Evolutionary conservation across 2,113 vertebrate species (phyloP).

Genomic region (Pandion haliaetus): DNA sequence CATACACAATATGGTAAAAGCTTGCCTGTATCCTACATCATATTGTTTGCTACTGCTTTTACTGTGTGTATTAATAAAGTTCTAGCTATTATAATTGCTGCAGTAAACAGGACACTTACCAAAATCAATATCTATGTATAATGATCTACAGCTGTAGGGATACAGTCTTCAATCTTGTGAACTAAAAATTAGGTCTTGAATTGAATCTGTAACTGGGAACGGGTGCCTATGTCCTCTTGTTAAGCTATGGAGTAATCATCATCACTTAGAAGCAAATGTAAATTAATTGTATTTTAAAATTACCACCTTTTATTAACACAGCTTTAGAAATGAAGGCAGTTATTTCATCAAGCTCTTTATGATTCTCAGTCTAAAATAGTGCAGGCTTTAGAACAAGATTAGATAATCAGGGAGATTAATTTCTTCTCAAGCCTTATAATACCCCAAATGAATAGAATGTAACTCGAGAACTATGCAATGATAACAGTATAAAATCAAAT

Average conservation of each 20-base stretch:
- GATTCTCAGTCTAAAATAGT: not conserved
- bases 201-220: not conserved
- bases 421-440: not conserved
- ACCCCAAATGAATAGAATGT: not conserved
- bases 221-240: not conserved
- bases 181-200: not conserved
- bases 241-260: not conserved
- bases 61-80: not conserved
- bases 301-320: not conserved
- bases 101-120: not conserved
- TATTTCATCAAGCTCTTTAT: not conserved
- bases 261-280: not conserved
- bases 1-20: not conserved
- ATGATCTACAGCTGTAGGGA: not conserved
- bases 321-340: not conserved
- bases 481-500: not conserved
- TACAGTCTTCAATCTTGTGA: not conserved
- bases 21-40: not conserved
- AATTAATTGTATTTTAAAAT: not conserved
- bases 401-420: not conserved
- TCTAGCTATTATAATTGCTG: not conserved
- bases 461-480: not conserved
- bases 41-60: not conserved
- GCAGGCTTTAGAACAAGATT: not conserved
- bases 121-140: not conserved